A percentile compares a stretch with the other conserved stretches of the same genome.
Conservation (phyloP, 2,888 invertebrate species). For the Nymphalis urticae region DNA sequence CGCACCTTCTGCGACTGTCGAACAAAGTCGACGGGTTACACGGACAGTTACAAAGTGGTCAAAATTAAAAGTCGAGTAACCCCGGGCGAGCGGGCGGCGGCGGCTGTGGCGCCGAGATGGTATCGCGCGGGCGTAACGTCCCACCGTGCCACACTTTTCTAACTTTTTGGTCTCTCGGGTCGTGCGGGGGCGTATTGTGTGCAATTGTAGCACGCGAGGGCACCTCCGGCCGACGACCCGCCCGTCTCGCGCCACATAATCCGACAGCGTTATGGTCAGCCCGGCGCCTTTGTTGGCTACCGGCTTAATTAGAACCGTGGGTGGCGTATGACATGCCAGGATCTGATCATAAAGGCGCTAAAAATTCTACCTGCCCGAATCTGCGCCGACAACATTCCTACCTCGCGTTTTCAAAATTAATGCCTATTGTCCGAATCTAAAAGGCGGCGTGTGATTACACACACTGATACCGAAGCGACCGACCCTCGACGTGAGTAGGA, state of each 20-base stretch:
- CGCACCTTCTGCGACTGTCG: constrained; percentile 53
- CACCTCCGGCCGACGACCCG: constrained; percentile 75
- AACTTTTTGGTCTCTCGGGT: constrained; percentile 75
- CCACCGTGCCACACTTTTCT: constrained; percentile 66
- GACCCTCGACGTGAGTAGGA: constrained; percentile 29
- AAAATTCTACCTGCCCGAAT: constrained; percentile 76
- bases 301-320: constrained; percentile 78
- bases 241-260: constrained; percentile 65
- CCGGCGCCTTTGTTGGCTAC: constrained; percentile 77
- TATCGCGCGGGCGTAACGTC: constrained; percentile 46
- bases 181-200: constrained; percentile 74
- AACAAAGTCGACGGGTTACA: constrained; percentile 38
- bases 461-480: constrained; percentile 35
- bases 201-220: constrained; percentile 78
- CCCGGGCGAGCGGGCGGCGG: constrained; percentile 52
- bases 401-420: constrained; percentile 75
- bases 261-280: constrained; percentile 75
- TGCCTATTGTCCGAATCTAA: constrained; percentile 66
- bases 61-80: constrained; percentile 55
- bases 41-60: constrained; percentile 59
- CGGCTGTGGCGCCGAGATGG: constrained; percentile 58
- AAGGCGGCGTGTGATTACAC: constrained; percentile 39
- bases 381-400: constrained; percentile 73
- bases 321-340: constrained; percentile 80
- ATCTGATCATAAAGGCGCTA: constrained; percentile 80